These are phyloP conservation scores for Leuciscus idus DNA, from an alignment of 2,113 vertebrate species.

Conservation along the genomic window DNA sequence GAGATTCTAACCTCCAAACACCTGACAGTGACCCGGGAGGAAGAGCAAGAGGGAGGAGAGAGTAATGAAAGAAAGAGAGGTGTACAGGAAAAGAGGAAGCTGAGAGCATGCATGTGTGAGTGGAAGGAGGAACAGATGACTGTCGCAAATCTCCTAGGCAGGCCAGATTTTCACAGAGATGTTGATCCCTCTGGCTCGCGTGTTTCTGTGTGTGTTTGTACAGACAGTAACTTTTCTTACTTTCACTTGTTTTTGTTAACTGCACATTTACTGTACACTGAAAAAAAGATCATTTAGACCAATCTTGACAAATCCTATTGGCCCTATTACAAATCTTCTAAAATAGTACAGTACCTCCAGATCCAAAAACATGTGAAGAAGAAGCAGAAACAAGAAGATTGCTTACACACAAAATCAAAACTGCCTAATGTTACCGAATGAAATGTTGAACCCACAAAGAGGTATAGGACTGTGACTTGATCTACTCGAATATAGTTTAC, in stretches of 20 bases:
- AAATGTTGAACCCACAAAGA: no score
- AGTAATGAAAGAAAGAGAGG: neutral
- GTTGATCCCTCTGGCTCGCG: neutral
- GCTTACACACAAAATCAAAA: no score
- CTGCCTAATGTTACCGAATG: no score
- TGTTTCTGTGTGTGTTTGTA: neutral
- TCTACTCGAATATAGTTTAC: no score
- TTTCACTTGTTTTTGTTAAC: neutral
- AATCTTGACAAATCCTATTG: no score
- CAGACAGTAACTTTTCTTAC: neutral
- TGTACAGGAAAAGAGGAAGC: conserved; percentile 19
- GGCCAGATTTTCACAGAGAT: neutral
- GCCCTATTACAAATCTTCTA: no score
- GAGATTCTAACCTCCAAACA: neutral
- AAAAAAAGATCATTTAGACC: neutral
- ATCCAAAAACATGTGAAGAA: no score
- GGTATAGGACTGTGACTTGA: no score
- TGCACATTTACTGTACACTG: neutral
- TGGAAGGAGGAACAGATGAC: neutral
- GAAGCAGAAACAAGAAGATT: no score
- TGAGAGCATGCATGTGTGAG: conserved; percentile 6
- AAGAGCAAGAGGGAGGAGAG: neutral
- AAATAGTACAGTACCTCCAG: no score
- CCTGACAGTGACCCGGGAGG: neutral
- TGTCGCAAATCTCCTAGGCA: neutral